phyloP scores from a whole-genome alignment of 2,113 vertebrate species.

The Brachirus orientalis region DNA sequence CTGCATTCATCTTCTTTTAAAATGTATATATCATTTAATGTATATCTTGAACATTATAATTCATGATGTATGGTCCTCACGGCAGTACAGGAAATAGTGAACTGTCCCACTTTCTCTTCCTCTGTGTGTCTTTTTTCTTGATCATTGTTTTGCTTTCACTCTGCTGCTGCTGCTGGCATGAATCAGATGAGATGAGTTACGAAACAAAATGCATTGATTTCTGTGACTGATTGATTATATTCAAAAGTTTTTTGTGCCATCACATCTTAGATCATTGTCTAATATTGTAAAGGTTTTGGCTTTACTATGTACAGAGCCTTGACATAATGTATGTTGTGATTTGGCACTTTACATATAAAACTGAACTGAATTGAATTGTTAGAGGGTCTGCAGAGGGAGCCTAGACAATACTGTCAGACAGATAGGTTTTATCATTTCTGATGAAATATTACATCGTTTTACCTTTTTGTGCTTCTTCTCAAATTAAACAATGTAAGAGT shows the following conservation, averaged over 20 bases:
- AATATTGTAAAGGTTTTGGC: too few species aligned
- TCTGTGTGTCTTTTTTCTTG: slow-evolving; percentile 14
- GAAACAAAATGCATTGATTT: too few species aligned
- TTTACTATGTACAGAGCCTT: too few species aligned
- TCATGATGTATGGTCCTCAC: background rate
- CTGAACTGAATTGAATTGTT: too few species aligned
- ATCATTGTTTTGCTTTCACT: background rate
- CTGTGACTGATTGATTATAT: background rate
- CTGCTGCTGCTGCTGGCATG: background rate
- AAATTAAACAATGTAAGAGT: background rate
- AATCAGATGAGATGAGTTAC: too few species aligned
- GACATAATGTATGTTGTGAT: too few species aligned
- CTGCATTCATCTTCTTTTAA: background rate
- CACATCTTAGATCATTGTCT: background rate
- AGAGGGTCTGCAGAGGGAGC: too few species aligned
- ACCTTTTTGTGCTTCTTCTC: background rate
- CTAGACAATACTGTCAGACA: background rate
- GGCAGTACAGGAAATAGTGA: slow-evolving; percentile 53
- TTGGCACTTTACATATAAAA: too few species aligned
- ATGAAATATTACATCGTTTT: background rate
- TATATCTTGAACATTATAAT: background rate
- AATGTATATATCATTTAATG: background rate
- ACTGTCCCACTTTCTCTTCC: slow-evolving; percentile 52
- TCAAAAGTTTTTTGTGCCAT: background rate
- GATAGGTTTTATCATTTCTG: background rate